phyloP scores from a whole-genome alignment of 1,140 invertebrate species.

The Pseudomyrmex dendroicus region DNA sequence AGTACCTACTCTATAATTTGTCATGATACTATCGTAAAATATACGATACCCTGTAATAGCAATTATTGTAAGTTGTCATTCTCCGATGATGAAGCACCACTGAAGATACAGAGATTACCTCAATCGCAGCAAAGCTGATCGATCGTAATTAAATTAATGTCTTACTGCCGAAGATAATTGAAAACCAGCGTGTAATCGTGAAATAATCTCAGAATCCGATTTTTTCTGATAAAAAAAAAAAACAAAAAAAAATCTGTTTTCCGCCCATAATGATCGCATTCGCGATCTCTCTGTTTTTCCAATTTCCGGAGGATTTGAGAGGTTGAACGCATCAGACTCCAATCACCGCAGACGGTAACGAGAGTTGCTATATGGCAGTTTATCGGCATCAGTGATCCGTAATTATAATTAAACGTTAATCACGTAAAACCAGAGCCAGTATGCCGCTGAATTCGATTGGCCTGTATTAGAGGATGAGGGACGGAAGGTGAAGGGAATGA shows the following conservation, averaged over 20 bases:
- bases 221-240: neutral
- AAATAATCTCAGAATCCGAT: neutral
- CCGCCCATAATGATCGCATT: neutral
- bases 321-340: slow-evolving; percentile 23
- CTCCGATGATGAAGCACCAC: slow-evolving; percentile 15
- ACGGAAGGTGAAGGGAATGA: neutral
- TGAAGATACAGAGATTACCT: slow-evolving; percentile 19
- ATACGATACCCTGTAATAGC: slow-evolving; percentile 22
- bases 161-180: slow-evolving; percentile 14
- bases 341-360: slow-evolving; percentile 61
- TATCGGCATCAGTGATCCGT: slow-evolving; percentile 67
- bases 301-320: slow-evolving; percentile 46
- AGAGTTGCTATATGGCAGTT: slow-evolving; percentile 53
- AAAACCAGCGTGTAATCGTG: neutral
- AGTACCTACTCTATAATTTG: slow-evolving; percentile 32
- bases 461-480: slow-evolving; percentile 47
- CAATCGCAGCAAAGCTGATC: slow-evolving; percentile 18
- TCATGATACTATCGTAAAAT: slow-evolving; percentile 45
- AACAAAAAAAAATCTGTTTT: neutral
- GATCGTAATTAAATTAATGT: slow-evolving; percentile 30
- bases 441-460: slow-evolving; percentile 59
- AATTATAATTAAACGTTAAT: slow-evolving; percentile 74
- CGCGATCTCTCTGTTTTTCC: slow-evolving; percentile 5
- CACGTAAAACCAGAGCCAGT: slow-evolving; percentile 55
- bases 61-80: slow-evolving; percentile 53